A percentile compares a stretch with the other conserved stretches of the same genome.
Conservation (phyloP, 2,113 vertebrate genomes). For the Sardina pilchardus region DNA sequence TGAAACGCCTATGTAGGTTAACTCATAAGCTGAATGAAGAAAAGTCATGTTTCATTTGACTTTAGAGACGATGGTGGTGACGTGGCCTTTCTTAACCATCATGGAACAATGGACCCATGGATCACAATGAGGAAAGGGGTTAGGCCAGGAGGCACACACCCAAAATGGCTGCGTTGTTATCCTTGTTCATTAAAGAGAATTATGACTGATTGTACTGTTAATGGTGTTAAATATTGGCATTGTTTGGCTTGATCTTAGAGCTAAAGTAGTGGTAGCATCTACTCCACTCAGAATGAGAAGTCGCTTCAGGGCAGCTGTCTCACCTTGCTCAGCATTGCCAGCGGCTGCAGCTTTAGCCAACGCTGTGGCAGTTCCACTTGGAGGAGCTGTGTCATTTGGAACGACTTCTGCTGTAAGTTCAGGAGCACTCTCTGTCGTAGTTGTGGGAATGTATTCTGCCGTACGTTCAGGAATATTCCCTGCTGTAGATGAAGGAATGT, state of each 20-base stretch:
- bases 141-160: neutral
- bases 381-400: neutral
- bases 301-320: neutral
- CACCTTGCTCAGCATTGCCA: neutral
- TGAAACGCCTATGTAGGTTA: conserved; percentile 59
- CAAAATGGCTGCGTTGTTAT: neutral
- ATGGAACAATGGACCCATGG: neutral
- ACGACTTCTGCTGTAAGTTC: neutral
- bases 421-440: too few relatives aligned
- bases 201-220: neutral
- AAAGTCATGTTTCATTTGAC: conserved; percentile 31
- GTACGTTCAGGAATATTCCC: too few relatives aligned
- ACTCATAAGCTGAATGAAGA: conserved; percentile 44
- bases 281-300: neutral
- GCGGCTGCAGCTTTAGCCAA: neutral
- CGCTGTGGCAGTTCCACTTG: neutral
- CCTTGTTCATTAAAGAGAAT: neutral
- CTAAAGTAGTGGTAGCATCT: neutral
- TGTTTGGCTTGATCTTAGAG: neutral
- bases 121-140: neutral
- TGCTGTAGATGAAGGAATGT: too few relatives aligned
- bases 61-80: neutral
- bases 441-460: too few relatives aligned
- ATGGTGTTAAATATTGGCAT: neutral
- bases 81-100: neutral